Base-by-base conservation (phyloP, 2,888 invertebrate genomes). In the Pantelozetes paolii region DNA sequence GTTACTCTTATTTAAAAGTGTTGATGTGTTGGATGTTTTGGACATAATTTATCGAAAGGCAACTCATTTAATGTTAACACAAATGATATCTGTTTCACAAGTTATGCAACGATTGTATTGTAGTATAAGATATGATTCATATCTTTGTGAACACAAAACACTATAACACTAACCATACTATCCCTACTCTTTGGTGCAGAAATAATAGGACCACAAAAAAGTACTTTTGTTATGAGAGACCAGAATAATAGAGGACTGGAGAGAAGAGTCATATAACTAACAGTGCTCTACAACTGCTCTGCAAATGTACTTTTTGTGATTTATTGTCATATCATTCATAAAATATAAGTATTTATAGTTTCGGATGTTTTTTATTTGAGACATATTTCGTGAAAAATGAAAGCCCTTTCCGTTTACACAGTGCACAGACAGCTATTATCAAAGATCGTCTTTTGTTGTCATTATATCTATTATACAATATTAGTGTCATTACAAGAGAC, bases 321-420 rank as follows among this genome's bases (percentile, higher is more conserved):
- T 67, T 67, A 67, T 67, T 23, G 32, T 36, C 67, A 67, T 42
- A 40, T 67, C 36, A 67, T 67, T 67, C 26, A 67, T 42, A 62
- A 23, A n/a, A 67, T 18, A 32, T 20, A 20, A 40, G 5, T 42
- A 42, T 67, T 67, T 67, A 62, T 30, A 42, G 67, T 40, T n/a
- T 67, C 36, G 9, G 13, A 67, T 67, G 67, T 67, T 67, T 67
- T 67, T 67, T 67, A 67, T 67, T 40, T 20, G 23, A 3, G 20
- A 67, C 42, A 42, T 67, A 67, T 67, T 42, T 67, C 13, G 40
- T 67, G 67, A 67, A 36, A 67, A 67, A 67, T 67, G 67, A 67
- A 67, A 67, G 67, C 67, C 67, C 42, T 67, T 67, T 67, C 67
- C 67, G 67, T 67, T 67, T 67, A 67, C 67, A 67, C 67, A 67